A percentile compares a stretch with the other conserved stretches of the same genome.
These are phyloP conservation scores for Biston betularia DNA, from an alignment of 2,888 invertebrate species.

Conservation along the genomic window DNA sequence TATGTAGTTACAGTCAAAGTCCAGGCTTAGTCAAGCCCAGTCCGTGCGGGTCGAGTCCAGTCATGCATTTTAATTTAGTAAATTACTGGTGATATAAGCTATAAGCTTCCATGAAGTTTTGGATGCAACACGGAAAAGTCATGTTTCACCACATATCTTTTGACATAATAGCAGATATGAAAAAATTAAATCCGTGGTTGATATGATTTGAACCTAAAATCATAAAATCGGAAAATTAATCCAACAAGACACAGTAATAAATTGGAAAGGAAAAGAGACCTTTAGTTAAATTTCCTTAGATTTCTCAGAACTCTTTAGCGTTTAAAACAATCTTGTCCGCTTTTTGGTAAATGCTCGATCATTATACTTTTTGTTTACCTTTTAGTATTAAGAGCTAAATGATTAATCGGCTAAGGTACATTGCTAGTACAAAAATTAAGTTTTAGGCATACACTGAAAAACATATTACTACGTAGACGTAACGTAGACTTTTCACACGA, in stretches of 20 bases:
- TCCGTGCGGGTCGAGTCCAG: no score
- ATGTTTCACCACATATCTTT: no score
- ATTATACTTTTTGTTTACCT: slow-evolving; percentile 20
- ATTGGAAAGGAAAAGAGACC: not conserved
- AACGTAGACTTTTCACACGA: no score
- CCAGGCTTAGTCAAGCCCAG: no score
- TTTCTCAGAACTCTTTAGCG: slow-evolving; percentile 15
- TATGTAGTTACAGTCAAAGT: no score
- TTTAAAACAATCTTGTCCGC: slow-evolving; percentile 15
- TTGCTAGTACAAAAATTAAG: not conserved
- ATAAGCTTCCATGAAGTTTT: no score
- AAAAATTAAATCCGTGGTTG: no score
- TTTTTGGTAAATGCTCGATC: slow-evolving; percentile 9
- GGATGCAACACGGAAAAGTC: no score
- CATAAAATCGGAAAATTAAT: slow-evolving; percentile 4
- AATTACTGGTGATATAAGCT: no score
- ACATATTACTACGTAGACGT: no score
- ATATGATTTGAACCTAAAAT: not conserved
- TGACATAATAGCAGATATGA: no score
- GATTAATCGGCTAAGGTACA: not conserved
- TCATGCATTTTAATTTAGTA: no score
- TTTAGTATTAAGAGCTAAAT: not conserved
- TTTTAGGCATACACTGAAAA: not conserved
- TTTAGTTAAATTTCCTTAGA: slow-evolving; percentile 14
- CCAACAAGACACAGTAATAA: not conserved